Percentiles rank a stretch among this genome's conserved stretches.
These are phyloP conservation scores for Callopanchax toddi DNA, from an alignment of 2,113 vertebrate genomes.

Conservation along the genomic window DNA sequence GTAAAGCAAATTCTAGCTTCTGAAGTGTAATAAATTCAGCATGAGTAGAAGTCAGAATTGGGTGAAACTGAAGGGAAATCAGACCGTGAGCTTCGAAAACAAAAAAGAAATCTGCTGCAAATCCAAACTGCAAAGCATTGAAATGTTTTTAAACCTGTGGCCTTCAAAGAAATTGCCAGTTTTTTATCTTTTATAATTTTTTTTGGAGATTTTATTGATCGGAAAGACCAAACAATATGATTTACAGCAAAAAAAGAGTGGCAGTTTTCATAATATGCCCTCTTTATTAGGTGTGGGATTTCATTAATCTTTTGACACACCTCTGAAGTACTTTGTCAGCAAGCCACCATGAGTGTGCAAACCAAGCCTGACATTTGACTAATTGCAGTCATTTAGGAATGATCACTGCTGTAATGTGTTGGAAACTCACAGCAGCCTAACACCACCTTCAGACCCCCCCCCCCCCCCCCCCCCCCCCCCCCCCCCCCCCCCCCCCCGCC, in stretches of 20 bases:
- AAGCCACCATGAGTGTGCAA: conserved; percentile 58
- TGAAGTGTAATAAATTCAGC: background rate
- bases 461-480: too few relatives aligned
- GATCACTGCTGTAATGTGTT: conserved; percentile 69
- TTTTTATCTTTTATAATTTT: too few relatives aligned
- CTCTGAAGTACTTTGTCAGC: conserved; percentile 70
- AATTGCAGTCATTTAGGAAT: conserved; percentile 79
- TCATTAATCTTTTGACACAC: conserved; percentile 76
- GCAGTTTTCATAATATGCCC: conserved; percentile 48
- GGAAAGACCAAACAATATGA: background rate
- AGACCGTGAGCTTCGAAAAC: background rate
- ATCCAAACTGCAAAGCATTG: background rate
- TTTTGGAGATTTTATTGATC: background rate
- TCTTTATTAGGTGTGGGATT: conserved; percentile 68
- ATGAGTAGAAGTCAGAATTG: background rate
- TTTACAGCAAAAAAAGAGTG: background rate
- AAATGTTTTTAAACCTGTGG: background rate
- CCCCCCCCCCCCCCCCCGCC: too few relatives aligned
- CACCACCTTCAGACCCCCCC: conserved; percentile 47
- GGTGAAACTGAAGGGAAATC: background rate
- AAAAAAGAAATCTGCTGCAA: background rate
- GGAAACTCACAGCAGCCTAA: conserved; percentile 49
- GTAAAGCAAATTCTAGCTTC: background rate
- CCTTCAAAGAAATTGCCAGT: too few relatives aligned
- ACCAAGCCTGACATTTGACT: conserved; percentile 78